Conservation (phyloP, 2,113 vertebrate species). For the Hypanus sabinus region DNA sequence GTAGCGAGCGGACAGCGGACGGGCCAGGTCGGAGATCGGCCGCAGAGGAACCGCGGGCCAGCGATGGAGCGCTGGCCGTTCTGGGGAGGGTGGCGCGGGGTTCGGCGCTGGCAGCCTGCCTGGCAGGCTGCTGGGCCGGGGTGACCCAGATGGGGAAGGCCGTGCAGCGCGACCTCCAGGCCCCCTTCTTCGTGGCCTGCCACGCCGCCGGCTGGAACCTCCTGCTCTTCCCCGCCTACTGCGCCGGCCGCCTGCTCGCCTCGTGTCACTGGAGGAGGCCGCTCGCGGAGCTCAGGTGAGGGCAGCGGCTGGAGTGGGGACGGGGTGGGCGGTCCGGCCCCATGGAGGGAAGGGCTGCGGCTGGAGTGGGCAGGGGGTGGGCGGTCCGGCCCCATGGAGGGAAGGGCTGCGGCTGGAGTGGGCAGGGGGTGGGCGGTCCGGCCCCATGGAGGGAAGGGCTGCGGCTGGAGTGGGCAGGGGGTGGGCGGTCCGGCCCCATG, state of each 20-base stretch:
- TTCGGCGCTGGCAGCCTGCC: constrained; percentile 40
- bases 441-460: no score
- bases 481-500: no score
- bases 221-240: constrained; percentile 48
- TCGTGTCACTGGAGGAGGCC: constrained; percentile 39
- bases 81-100: constrained; percentile 39
- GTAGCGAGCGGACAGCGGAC: not conserved
- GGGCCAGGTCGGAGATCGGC: not conserved
- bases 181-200: constrained; percentile 49
- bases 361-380: no score
- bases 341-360: no score
- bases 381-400: no score
- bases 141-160: constrained; percentile 43
- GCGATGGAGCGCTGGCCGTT: not conserved
- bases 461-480: no score
- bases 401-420: no score
- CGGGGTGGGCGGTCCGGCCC: no score
- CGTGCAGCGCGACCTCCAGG: constrained; percentile 39
- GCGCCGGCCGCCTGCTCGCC: constrained; percentile 41
- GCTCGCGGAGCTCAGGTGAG: constrained; percentile 43
- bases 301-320: no score
- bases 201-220: constrained; percentile 50
- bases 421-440: no score
- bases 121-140: constrained; percentile 45
- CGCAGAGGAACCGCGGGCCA: not conserved